Evolutionary conservation across 2,113 vertebrate species (phyloP), one percentile per base, ranked within the genome.

Genomic region (Budorcas taxicolor): DNA sequence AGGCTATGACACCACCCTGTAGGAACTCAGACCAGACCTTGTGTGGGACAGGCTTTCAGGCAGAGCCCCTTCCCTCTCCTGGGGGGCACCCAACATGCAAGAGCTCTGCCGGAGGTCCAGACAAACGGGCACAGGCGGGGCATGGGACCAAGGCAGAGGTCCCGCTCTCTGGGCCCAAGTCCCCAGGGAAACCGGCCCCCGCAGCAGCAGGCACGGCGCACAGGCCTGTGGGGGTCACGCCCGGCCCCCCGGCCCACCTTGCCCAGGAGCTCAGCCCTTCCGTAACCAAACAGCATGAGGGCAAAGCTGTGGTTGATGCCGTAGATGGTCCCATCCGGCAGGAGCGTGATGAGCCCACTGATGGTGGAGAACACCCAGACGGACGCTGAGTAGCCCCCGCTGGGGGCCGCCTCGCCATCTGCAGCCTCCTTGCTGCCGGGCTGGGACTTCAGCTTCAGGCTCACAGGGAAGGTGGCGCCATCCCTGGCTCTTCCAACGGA

Each of bases 201-300:
- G 1, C 31, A 9, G 33, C 11, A 6, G 64, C 2, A 53, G 53
- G 25, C 1, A 3, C 2, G 2, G 82, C 1, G 16, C 4, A 55
- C 36, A 12, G 74, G 47, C 23, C 52, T 23, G 9, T 4, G 27
- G 25, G 40, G 47, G 87, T 7, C 94, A 93, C 99, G 98, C 92
- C 99, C 99, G 0, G 98, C 95, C 94, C 98, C 99, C 92, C 98
- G 17, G 86, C 13, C 92, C 98, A 99, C 99, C 99, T 99, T 99
- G 96, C 99, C 99, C 91, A 99, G 87, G 6, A 99, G 98, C 94
- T 99, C 99, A 0, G 98, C 96, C 95, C 98, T 99, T 89, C 98
- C 98, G 27, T 99, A 99, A 81, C 99, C 99, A 80, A 99, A 99
- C 57, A 99, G 98, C 97, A 97, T 98, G 71, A 99, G 98, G 36